Percentiles rank a stretch among this genome's conserved stretches.
Conservation (phyloP, 2,113 vertebrate species). For the Pholis gunnellus region DNA sequence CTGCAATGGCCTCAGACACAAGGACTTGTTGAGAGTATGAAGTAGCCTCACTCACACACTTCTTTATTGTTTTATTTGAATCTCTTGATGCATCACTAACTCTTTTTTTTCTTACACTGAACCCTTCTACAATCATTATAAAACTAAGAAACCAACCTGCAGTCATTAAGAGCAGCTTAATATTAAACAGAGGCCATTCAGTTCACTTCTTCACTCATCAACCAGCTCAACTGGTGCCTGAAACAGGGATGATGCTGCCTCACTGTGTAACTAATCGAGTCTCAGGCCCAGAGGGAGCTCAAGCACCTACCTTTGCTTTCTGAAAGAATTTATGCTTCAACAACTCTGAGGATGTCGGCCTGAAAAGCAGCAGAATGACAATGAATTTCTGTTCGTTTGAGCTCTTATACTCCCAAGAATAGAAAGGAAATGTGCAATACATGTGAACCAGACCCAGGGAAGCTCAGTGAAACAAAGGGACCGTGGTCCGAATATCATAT, state of each 20-base stretch:
- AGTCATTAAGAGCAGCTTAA: slow-evolving; percentile 3
- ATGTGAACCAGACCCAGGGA: slow-evolving; percentile 3
- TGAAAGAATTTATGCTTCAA: slow-evolving; percentile 98
- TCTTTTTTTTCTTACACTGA: not conserved
- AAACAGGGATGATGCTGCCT: slow-evolving; percentile 44
- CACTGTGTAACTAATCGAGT: slow-evolving; percentile 7
- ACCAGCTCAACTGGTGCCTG: slow-evolving; percentile 3
- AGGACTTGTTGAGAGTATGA: not conserved
- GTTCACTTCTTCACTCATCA: slow-evolving; percentile 38
- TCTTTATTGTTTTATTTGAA: not conserved
- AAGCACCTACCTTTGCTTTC: slow-evolving; percentile 93
- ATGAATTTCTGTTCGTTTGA: slow-evolving; percentile 15
- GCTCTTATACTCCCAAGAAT: not conserved
- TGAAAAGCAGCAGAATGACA: slow-evolving; percentile 72
- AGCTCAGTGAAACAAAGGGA: not conserved
- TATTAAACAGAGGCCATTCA: slow-evolving; percentile 15
- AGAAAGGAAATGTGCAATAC: not conserved
- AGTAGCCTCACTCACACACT: slow-evolving; percentile 22
- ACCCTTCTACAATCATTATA: not conserved
- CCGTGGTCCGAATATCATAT: not conserved
- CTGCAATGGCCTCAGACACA: slow-evolving; percentile 53
- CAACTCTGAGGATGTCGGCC: slow-evolving; percentile 94
- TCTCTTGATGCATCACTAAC: not conserved
- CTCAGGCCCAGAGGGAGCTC: slow-evolving; percentile 4
- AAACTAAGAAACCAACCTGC: not conserved